Conservation (phyloP, 2,113 vertebrate species). For the Peromyscus leucopus region DNA sequence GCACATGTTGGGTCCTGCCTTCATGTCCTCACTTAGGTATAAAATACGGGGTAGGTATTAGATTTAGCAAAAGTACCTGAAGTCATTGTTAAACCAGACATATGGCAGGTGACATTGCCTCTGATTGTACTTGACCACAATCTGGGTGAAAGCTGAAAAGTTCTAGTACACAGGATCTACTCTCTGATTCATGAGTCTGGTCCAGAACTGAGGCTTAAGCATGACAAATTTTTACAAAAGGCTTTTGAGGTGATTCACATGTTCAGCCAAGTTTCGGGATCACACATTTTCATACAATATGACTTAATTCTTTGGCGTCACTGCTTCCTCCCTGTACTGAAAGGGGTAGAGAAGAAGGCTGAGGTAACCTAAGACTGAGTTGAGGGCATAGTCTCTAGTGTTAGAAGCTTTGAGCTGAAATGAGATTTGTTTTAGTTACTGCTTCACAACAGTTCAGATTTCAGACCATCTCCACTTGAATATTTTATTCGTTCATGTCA, state of each 20-base stretch:
- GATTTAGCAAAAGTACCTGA: neutral
- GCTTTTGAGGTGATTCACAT: slow-evolving; percentile 3
- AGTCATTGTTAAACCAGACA: neutral
- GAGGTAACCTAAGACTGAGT: neutral
- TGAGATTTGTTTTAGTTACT: neutral
- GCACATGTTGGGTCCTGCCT: slow-evolving; percentile 26
- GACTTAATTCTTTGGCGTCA: neutral
- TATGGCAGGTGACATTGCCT: neutral
- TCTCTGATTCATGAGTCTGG: slow-evolving; percentile 3
- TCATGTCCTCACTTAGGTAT: slow-evolving; percentile 18
- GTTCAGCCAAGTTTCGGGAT: slow-evolving; percentile 16
- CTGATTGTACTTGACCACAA: neutral
- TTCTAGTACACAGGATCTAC: neutral
- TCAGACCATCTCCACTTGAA: neutral
- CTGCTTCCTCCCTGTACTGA: neutral
- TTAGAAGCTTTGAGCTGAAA: neutral
- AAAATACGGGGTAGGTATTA: neutral
- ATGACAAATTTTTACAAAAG: neutral
- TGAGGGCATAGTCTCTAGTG: neutral
- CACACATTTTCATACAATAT: neutral
- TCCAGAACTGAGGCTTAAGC: neutral
- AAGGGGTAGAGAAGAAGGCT: neutral
- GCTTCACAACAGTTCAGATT: neutral
- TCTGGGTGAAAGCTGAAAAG: neutral
- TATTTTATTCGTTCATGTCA: neutral